phyloP scores from a whole-genome alignment of 2,797 vertebrate species.

The Sitta carolinensis region DNA sequence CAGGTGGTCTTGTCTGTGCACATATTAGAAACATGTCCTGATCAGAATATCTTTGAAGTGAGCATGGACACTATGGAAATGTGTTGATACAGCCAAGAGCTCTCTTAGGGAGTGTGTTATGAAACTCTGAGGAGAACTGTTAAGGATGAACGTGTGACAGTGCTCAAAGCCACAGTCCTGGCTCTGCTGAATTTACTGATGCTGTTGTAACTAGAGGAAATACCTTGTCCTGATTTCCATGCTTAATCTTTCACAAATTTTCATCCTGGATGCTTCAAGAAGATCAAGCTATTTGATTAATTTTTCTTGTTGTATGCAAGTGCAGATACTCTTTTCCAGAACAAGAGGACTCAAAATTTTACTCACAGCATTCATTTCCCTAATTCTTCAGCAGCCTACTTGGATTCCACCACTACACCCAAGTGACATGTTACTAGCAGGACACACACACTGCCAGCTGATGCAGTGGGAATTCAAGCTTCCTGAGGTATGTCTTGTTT shows the following conservation, averaged over 20 bases:
- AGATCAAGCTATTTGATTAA: not conserved
- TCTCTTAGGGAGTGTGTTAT: not conserved
- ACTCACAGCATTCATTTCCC: not conserved
- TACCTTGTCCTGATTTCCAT: not conserved
- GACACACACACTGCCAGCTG: not conserved
- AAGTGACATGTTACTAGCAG: not conserved
- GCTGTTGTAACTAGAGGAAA: not conserved
- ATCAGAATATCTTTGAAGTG: not conserved
- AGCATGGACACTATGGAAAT: not conserved
- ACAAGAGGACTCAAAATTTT: not conserved
- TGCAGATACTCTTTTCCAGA: not conserved
- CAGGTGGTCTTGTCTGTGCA: accelerated
- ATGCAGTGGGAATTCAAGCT: not conserved
- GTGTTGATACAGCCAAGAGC: not conserved
- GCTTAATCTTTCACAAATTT: not conserved
- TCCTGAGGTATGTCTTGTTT: not conserved
- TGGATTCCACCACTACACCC: not conserved
- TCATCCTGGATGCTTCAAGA: not conserved
- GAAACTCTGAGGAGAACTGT: not conserved
- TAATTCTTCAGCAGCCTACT: not conserved
- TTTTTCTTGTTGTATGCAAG: not conserved
- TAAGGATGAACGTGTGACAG: not conserved
- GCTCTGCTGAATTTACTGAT: not conserved
- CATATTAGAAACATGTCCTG: not conserved
- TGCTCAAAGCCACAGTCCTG: not conserved